Conservation (phyloP, 2,888 invertebrate species). For the Laothoe populi region DNA sequence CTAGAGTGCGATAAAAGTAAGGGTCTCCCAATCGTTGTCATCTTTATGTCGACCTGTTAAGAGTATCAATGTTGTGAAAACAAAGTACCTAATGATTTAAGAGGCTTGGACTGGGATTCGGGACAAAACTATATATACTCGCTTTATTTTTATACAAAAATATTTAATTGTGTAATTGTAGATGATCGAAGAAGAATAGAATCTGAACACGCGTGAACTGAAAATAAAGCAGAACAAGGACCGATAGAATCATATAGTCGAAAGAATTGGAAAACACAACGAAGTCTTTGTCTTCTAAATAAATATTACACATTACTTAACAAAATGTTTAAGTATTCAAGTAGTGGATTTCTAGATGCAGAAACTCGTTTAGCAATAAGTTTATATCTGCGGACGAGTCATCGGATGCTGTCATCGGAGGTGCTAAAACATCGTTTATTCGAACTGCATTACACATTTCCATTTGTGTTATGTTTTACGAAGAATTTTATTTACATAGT, state of each 20-base stretch:
- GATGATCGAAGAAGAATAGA: too few species aligned
- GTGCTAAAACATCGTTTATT: slow-evolving; percentile 12
- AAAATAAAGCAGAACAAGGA: neutral
- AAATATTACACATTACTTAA: neutral
- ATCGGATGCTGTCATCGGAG: slow-evolving; percentile 18
- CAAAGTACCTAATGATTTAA: too few species aligned
- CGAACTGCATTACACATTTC: slow-evolving; percentile 1
- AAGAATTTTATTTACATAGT: neutral
- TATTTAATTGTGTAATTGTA: too few species aligned
- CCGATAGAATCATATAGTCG: neutral
- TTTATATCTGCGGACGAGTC: slow-evolving; percentile 10
- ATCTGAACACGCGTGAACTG: too few species aligned
- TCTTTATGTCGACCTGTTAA: too few species aligned
- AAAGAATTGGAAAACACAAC: too few species aligned
- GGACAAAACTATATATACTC: too few species aligned
- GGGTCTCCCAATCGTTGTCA: too few species aligned
- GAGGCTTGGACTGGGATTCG: too few species aligned
- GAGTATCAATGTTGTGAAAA: too few species aligned
- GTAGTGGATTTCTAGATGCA: neutral
- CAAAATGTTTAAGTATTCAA: neutral
- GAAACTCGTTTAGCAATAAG: slow-evolving; percentile 1
- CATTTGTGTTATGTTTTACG: neutral
- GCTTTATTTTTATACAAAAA: too few species aligned
- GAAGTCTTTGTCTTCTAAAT: neutral
- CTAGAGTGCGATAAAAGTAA: too few species aligned